A percentile compares a stretch with the other conserved stretches of the same genome.
Evolutionary conservation across 2,888 invertebrate species (phyloP).

Genomic region (Bruchidius siliquastri): DNA sequence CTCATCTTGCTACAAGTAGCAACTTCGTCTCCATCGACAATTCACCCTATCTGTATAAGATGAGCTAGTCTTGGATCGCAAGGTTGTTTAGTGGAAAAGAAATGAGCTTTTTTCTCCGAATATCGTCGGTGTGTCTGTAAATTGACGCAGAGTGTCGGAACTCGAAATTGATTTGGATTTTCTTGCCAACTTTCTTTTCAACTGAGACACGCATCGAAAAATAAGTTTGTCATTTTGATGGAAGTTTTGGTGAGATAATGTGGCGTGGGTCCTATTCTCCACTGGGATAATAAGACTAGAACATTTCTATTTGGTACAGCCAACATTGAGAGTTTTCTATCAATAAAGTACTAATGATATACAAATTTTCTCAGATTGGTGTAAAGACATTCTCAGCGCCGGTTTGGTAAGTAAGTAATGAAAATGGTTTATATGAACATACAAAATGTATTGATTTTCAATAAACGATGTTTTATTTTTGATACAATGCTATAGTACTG

Average conservation of each 20-base stretch:
- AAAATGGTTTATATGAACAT: too few relatives aligned
- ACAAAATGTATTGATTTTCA: too few relatives aligned
- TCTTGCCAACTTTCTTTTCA: neutral
- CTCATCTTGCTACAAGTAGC: neutral
- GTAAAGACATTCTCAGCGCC: too few relatives aligned
- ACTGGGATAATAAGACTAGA: too few relatives aligned
- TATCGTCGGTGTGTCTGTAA: neutral
- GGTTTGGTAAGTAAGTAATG: too few relatives aligned
- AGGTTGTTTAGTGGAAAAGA: neutral
- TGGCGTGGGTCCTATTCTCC: neutral
- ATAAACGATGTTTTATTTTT: too few relatives aligned
- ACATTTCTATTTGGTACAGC: too few relatives aligned
- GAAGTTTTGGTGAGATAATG: neutral
- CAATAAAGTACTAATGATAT: too few relatives aligned
- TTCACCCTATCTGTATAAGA: neutral
- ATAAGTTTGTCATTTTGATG: neutral
- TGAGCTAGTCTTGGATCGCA: neutral
- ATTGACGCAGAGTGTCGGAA: neutral
- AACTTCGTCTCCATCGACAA: neutral
- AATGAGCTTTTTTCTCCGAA: neutral
- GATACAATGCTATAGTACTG: too few relatives aligned
- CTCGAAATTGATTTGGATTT: neutral
- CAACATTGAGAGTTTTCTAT: too few relatives aligned
- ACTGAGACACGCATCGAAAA: neutral
- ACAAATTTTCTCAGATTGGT: too few relatives aligned